These are phyloP conservation scores for Prietella phreatophila DNA, from an alignment of 2,113 vertebrate species.

Conservation along the genomic window DNA sequence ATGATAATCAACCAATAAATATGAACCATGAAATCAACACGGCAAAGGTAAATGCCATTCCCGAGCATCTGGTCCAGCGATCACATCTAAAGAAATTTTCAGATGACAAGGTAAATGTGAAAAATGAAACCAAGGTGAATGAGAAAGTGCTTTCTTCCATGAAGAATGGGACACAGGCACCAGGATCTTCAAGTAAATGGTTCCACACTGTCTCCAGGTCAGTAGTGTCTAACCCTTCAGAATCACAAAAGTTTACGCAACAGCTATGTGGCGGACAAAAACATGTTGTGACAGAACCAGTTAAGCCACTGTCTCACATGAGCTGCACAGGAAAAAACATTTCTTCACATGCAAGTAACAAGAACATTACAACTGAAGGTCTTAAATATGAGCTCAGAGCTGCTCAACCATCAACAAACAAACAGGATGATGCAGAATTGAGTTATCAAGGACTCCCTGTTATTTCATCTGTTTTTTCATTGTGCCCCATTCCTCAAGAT, in stretches of 20 bases:
- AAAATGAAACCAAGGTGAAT: conserved; percentile 51
- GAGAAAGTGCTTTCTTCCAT: conserved; percentile 34
- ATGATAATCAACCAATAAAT: conserved; percentile 40
- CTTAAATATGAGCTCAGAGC: conserved; percentile 36
- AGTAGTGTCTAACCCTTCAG: neutral
- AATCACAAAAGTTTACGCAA: neutral
- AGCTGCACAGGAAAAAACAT: neutral
- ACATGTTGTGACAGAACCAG: neutral
- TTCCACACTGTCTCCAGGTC: neutral
- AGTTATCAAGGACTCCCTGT: conserved; percentile 76
- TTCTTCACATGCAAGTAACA: neutral
- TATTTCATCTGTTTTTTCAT: conserved; percentile 92
- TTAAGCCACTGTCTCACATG: neutral
- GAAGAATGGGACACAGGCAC: conserved; percentile 13
- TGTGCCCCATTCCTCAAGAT: conserved; percentile 77
- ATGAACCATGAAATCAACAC: conserved; percentile 26
- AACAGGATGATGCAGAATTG: conserved; percentile 3
- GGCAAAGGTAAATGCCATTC: conserved; percentile 34
- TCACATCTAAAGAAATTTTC: neutral
- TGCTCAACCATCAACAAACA: conserved; percentile 37
- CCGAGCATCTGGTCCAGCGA: neutral
- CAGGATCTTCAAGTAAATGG: neutral
- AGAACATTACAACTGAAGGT: neutral
- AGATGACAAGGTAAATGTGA: conserved; percentile 46
- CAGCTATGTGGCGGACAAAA: neutral